Base-by-base conservation (phyloP, 2,888 invertebrate species). In the Tupiocoris notatus region DNA sequence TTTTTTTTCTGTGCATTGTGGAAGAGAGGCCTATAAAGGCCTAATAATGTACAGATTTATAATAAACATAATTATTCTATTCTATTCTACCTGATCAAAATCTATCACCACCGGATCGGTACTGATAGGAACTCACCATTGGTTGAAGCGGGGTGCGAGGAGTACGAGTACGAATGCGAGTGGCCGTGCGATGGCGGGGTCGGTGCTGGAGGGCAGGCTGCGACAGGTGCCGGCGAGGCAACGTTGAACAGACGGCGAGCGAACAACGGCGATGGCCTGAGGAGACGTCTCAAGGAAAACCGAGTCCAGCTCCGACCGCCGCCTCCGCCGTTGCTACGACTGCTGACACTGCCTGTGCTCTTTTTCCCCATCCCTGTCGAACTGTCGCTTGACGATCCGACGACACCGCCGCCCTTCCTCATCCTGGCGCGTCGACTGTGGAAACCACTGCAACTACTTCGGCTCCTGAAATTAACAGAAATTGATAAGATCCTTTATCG, bases 221-320 rank as follows among this genome's bases (percentile, higher is more conserved):
- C 7, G 21, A 25, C 18, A 2, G 76, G 74, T 2, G 78, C 75
- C 18, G 76, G 76, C 22, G 76, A 75, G 9, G 79, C 77, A 2
- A 79, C 79, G 16, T 77, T 78, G 16, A 79, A 73, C 77, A 90
- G 87, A 81, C 91, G 86, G 70, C 90, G 86, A 56, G 89, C 90
- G 75, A 91, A 87, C 20, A 91, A 86, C 1, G 91, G 91, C 83
- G 90, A 90, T 80, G 91, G 89, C 77, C 91, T 89, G 77, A 91
- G 86, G 79, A 92, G 85, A 78, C 90, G 87, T 64, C 91, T 87
- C 58, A 91, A 84, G 20, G 91, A 91, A 86, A 90, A 90, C 81
- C 91, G 83, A 22, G 86, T 85, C 75, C 66, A 85, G 77, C 65
- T 75, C 59, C 75, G 65, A 3, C 39, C 39, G 39, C 6, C 39